A percentile compares a stretch with the other conserved stretches of the same genome.
Evolutionary conservation across 2,888 invertebrate species (phyloP).

Genomic region (Iphiclides podalirius): DNA sequence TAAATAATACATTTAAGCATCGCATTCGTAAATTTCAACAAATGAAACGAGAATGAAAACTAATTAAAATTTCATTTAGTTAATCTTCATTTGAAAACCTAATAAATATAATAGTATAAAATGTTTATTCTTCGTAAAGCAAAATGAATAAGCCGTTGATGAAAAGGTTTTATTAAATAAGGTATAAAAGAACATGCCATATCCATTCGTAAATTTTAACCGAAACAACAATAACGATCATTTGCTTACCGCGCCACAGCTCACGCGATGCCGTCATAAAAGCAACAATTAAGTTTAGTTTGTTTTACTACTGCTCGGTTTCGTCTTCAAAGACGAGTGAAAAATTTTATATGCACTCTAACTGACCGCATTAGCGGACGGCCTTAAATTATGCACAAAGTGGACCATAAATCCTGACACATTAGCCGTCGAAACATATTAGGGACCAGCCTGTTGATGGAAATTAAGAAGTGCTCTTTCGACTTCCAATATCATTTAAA

Average conservation of each 20-base stretch:
- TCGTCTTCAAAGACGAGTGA: constrained; percentile 67
- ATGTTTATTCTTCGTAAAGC: too few relatives aligned
- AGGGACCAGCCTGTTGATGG: constrained; percentile 33
- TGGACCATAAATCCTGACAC: constrained; percentile 21
- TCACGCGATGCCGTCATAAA: constrained; percentile 73
- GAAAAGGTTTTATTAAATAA: too few relatives aligned
- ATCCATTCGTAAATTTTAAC: constrained; percentile 27
- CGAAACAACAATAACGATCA: constrained; percentile 50
- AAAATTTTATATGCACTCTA: constrained; percentile 49
- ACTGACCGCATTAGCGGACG: constrained; percentile 26
- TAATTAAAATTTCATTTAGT: too few relatives aligned
- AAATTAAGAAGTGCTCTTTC: constrained; percentile 47
- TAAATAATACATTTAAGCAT: too few relatives aligned
- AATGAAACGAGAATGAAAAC: too few relatives aligned
- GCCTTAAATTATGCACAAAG: constrained; percentile 21
- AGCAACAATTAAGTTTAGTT: constrained; percentile 68
- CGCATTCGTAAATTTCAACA: too few relatives aligned
- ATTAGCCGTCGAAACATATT: constrained; percentile 4
- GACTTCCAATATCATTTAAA: constrained; percentile 62
- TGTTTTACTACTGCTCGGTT: constrained; percentile 60
- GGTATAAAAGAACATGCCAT: too few relatives aligned
- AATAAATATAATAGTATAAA: too few relatives aligned
- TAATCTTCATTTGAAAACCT: too few relatives aligned
- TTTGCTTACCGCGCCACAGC: constrained; percentile 52
- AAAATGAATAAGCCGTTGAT: too few relatives aligned